A percentile compares a stretch with the other conserved stretches of the same genome.
phyloP scores from a whole-genome alignment of 2,113 vertebrate species.

The Callaeas wilsoni region DNA sequence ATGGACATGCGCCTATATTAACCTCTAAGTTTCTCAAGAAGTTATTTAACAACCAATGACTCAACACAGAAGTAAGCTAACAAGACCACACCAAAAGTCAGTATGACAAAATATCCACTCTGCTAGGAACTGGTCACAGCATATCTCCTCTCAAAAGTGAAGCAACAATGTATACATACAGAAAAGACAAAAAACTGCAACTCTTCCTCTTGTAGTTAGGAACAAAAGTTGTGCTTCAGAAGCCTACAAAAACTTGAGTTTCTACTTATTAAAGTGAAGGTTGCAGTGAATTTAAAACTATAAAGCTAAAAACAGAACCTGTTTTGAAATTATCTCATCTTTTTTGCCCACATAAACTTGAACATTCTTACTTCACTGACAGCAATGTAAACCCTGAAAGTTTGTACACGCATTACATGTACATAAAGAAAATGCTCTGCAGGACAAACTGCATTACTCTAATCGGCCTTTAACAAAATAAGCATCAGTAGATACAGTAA shows the following conservation, averaged over 20 bases:
- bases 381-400: background rate
- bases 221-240: background rate
- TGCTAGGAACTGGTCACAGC: background rate
- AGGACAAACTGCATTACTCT: background rate
- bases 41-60: background rate
- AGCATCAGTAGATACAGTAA: conserved; percentile 1
- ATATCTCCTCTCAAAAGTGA: background rate
- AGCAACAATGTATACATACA: background rate
- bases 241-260: background rate
- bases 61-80: background rate
- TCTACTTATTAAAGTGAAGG: background rate
- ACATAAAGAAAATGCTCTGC: background rate
- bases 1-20: background rate
- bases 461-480: background rate
- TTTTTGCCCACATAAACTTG: background rate
- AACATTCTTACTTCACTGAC: background rate
- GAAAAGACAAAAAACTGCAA: background rate
- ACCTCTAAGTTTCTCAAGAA: background rate
- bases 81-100: background rate
- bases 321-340: background rate
- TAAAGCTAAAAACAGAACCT: background rate
- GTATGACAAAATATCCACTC: background rate
- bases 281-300: background rate
- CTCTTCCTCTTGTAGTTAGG: background rate
- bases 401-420: background rate